These are phyloP conservation scores for Stenchaetothrips biformis DNA, from an alignment of 2,888 invertebrate species.

Conservation along the genomic window DNA sequence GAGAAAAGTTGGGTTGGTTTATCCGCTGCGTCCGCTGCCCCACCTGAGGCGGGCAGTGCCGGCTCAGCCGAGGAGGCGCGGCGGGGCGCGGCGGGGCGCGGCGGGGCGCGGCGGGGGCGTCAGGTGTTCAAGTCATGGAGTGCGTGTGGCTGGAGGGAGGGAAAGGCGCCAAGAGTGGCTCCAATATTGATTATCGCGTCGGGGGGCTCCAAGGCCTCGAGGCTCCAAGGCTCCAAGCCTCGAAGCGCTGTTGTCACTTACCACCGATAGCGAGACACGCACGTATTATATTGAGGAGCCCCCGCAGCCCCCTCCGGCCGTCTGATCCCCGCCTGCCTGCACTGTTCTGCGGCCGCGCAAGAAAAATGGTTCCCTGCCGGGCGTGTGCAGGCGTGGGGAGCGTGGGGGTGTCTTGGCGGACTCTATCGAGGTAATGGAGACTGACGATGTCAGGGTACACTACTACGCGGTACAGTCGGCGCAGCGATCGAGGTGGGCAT, in stretches of 20 bases:
- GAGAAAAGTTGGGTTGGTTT: too few species aligned
- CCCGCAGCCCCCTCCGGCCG: not conserved
- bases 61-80: too few species aligned
- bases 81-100: too few species aligned
- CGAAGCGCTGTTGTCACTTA: slow-evolving; percentile 14
- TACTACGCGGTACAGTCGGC: too few species aligned
- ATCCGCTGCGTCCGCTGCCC: too few species aligned
- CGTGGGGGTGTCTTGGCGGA: not conserved
- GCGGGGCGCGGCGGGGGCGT: too few species aligned
- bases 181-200: not conserved
- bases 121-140: too few species aligned
- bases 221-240: not conserved
- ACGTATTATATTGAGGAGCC: slow-evolving; percentile 18
- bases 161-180: too few species aligned
- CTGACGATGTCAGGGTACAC: not conserved
- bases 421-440: not conserved
- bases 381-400: not conserved
- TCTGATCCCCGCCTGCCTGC: not conserved
- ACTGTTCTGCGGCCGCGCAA: not conserved
- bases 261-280: slow-evolving; percentile 14
- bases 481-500: too few species aligned
- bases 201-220: too few species aligned
- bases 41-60: too few species aligned
- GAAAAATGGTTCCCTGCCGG: slow-evolving; percentile 5
- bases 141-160: too few species aligned